Conservation (phyloP, 2,113 vertebrate species). For the Castor canadensis region DNA sequence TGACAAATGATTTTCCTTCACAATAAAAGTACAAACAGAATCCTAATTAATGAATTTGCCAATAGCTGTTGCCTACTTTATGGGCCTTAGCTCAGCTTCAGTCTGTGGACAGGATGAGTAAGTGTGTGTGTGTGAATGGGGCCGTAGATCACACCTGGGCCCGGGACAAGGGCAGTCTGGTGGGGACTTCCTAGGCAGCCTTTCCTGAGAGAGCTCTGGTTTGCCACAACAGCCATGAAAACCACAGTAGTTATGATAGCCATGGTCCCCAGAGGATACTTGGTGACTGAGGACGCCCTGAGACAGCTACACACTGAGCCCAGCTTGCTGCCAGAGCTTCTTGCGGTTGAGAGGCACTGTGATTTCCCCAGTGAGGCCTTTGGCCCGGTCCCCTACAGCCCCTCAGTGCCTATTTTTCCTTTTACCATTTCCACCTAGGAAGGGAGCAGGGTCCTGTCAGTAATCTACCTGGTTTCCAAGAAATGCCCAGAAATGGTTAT, state of each 20-base stretch:
- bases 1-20: constrained; percentile 81
- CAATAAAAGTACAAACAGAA: constrained; percentile 82
- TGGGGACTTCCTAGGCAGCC: constrained; percentile 55
- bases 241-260: not conserved
- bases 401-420: not conserved
- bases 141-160: constrained; percentile 67
- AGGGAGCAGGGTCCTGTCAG: not conserved
- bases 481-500: not conserved
- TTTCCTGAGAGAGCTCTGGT: constrained; percentile 15
- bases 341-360: not conserved
- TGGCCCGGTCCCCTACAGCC: not conserved
- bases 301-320: not conserved
- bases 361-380: not conserved
- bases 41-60: constrained; percentile 82
- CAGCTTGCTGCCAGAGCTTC: not conserved
- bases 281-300: not conserved
- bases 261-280: not conserved
- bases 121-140: constrained; percentile 37
- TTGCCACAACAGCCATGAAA: not conserved
- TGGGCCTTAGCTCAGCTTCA: constrained; percentile 74
- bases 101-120: constrained; percentile 74
- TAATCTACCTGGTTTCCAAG: not conserved
- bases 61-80: constrained; percentile 79
- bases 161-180: constrained; percentile 59
- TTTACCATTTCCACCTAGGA: not conserved